These are phyloP conservation scores for Synanthedon formicaeformis DNA, from an alignment of 2,888 invertebrate species.

Conservation along the genomic window DNA sequence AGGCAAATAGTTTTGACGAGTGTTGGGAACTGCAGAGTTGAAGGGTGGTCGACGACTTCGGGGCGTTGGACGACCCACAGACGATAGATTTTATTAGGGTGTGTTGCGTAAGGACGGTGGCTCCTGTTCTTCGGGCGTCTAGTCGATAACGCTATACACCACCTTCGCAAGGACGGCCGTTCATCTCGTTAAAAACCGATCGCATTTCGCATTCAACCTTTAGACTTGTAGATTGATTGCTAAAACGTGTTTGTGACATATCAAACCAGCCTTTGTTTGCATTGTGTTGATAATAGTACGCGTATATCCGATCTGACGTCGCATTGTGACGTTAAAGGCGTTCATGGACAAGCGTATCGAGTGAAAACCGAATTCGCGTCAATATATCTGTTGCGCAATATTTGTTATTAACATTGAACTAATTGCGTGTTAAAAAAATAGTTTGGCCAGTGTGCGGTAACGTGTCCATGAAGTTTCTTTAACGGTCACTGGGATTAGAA, in stretches of 20 bases:
- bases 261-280: no score
- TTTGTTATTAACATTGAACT: neutral
- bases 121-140: slow-evolving; percentile 24
- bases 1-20: slow-evolving; percentile 16
- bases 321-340: neutral
- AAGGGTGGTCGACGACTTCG: slow-evolving; percentile 14
- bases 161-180: slow-evolving; percentile 45
- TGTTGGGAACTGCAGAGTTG: slow-evolving; percentile 13
- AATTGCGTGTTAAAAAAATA: slow-evolving; percentile 4
- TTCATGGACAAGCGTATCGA: neutral
- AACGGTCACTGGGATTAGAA: neutral
- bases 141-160: slow-evolving; percentile 50
- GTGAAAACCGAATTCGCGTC: neutral
- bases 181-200: slow-evolving; percentile 21
- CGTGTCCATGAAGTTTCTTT: neutral
- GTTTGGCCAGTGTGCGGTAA: neutral
- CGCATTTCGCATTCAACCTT: neutral
- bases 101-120: slow-evolving; percentile 43
- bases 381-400: neutral
- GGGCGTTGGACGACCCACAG: slow-evolving; percentile 39
- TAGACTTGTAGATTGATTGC: no score
- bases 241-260: no score
- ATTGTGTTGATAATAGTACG: no score
- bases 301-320: neutral
- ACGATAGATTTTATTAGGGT: slow-evolving; percentile 26